Conservation (phyloP, 2,888 invertebrate genomes). For the Nemoura dubitans region DNA sequence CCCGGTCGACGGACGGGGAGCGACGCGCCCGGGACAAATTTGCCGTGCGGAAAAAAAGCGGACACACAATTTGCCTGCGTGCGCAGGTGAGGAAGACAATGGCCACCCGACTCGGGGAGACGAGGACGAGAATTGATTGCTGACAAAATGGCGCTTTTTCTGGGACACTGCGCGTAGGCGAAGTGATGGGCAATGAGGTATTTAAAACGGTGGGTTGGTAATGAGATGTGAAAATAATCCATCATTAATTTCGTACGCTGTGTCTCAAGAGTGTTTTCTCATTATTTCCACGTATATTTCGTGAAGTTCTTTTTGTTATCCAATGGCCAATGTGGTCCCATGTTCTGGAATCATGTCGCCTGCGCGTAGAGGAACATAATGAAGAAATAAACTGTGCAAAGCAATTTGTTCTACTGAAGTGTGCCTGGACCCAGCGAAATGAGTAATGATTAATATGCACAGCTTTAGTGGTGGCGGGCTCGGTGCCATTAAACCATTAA, state of each 20-base stretch:
- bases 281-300: background rate
- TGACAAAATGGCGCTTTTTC: background rate
- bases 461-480: background rate
- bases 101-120: background rate
- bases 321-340: too few species aligned
- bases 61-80: conserved; percentile 1
- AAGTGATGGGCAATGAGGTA: background rate
- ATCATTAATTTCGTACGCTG: background rate
- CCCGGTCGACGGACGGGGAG: background rate
- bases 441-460: background rate
- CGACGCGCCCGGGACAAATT: background rate
- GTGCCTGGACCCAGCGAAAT: background rate
- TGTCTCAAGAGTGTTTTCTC: background rate
- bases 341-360: background rate
- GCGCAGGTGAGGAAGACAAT: background rate
- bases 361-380: background rate
- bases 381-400: background rate
- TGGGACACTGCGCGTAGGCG: background rate
- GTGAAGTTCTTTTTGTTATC: background rate
- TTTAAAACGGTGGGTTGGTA: background rate
- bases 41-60: background rate
- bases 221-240: background rate
- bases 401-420: background rate
- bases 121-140: background rate
- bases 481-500: background rate